phyloP scores from a whole-genome alignment of 2,113 vertebrate genomes.

The Myotis davidii region DNA sequence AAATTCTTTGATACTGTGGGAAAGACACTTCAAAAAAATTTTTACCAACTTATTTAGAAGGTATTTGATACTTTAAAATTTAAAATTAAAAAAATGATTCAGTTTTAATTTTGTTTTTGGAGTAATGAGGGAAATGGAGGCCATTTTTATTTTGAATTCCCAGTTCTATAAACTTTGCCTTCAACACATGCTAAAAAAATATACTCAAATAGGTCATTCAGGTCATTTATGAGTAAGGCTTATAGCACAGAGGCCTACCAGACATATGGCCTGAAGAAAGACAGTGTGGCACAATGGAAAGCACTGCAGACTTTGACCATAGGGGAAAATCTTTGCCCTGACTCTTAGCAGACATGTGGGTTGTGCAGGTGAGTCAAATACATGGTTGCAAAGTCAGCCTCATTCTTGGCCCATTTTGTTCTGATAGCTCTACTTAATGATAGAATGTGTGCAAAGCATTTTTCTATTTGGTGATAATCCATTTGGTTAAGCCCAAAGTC shows the following conservation, averaged over 20 bases:
- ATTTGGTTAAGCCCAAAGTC: background rate
- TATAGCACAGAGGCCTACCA: background rate
- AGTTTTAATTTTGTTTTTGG: background rate
- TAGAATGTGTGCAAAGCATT: background rate
- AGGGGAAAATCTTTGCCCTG: background rate
- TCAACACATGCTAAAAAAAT: background rate
- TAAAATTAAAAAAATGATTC: background rate
- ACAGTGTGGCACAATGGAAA: background rate
- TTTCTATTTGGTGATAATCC: background rate
- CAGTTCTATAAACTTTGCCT: background rate
- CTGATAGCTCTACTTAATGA: background rate
- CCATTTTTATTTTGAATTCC: conserved; percentile 17
- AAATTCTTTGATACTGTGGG: background rate
- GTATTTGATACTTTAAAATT: background rate
- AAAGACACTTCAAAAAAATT: background rate
- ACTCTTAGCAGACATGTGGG: background rate
- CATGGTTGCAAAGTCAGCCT: background rate
- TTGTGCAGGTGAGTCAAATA: background rate
- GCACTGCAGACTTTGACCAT: accelerated
- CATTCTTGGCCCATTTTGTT: background rate
- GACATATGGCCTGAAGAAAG: background rate
- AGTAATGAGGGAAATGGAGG: background rate
- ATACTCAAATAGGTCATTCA: background rate
- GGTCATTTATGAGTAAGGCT: background rate
- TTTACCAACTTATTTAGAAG: background rate